phyloP scores from a whole-genome alignment of 1,140 invertebrate species.

The Drosophila yakuba region DNA sequence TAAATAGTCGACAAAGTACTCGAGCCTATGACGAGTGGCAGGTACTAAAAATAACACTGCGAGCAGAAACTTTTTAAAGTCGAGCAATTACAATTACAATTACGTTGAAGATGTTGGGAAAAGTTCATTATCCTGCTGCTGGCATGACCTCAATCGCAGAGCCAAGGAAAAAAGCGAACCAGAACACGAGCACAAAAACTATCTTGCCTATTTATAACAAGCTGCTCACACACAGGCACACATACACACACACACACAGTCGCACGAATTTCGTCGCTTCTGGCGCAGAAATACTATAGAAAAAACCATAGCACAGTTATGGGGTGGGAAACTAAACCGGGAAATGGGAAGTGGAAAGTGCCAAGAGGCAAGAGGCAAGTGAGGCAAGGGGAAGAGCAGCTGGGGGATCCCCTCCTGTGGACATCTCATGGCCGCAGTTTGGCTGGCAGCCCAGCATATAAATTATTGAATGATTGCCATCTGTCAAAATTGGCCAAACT shows the following conservation, averaged over 20 bases:
- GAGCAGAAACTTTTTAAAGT: slow-evolving; percentile 59
- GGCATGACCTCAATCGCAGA: slow-evolving; percentile 72
- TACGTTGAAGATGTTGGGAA: slow-evolving; percentile 52
- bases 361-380: no score
- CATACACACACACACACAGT: slow-evolving; percentile 10
- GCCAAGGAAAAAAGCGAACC: slow-evolving; percentile 44
- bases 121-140: slow-evolving; percentile 77
- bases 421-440: slow-evolving; percentile 42
- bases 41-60: slow-evolving; percentile 34
- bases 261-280: slow-evolving; percentile 44
- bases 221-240: slow-evolving; percentile 14
- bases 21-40: slow-evolving; percentile 8
- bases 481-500: slow-evolving; percentile 66
- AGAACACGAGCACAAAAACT: slow-evolving; percentile 69
- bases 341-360: slow-evolving; percentile 7
- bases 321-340: background rate
- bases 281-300: slow-evolving; percentile 28
- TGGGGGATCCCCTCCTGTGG: slow-evolving; percentile 4
- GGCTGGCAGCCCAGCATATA: slow-evolving; percentile 38
- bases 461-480: slow-evolving; percentile 71
- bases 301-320: slow-evolving; percentile 58
- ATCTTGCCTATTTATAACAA: slow-evolving; percentile 75
- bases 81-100: slow-evolving; percentile 55
- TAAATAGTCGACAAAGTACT: slow-evolving; percentile 30
- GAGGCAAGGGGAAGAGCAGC: background rate